These are phyloP conservation scores for Danaus plexippus DNA, from an alignment of 1,140 invertebrate genomes.

Conservation along the genomic window DNA sequence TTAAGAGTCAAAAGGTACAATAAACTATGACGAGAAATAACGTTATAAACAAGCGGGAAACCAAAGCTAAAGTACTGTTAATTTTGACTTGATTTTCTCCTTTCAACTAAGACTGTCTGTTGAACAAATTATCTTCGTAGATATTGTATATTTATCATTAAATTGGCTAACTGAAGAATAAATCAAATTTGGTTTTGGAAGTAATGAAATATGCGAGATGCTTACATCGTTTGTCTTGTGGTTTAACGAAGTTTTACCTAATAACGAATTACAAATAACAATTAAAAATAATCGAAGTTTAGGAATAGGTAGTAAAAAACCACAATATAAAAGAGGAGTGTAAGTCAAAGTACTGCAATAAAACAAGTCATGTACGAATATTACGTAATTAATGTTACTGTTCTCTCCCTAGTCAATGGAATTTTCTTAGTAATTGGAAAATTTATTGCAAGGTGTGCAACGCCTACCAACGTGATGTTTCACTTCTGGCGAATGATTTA, in stretches of 20 bases:
- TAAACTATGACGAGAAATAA: constrained; percentile 13
- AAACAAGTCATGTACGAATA: too few species aligned
- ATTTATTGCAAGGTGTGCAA: constrained; percentile 68
- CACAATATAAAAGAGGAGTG: too few species aligned
- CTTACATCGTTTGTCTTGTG: neutral
- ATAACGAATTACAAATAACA: too few species aligned
- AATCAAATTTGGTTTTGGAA: constrained; percentile 9
- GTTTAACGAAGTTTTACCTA: too few species aligned
- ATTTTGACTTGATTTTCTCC: constrained; percentile 15
- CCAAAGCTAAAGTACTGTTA: constrained; percentile 14
- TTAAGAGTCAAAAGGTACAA: neutral
- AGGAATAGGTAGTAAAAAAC: too few species aligned
- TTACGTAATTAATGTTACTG: constrained; percentile 45
- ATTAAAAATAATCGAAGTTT: too few species aligned
- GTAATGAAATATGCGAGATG: constrained; percentile 10
- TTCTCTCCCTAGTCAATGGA: constrained; percentile 42
- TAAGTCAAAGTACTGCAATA: too few species aligned
- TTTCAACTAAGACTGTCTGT: constrained; percentile 13
- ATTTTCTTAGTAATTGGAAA: constrained; percentile 65
- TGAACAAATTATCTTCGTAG: constrained; percentile 13
- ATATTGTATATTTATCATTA: constrained; percentile 15
- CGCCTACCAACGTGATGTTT: constrained; percentile 57
- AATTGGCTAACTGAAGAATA: constrained; percentile 14
- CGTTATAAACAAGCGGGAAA: constrained; percentile 9
- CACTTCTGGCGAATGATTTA: constrained; percentile 68